Evolutionary conservation across 2,888 invertebrate species (phyloP).

Genomic region (Drosophila imparisetae): DNA sequence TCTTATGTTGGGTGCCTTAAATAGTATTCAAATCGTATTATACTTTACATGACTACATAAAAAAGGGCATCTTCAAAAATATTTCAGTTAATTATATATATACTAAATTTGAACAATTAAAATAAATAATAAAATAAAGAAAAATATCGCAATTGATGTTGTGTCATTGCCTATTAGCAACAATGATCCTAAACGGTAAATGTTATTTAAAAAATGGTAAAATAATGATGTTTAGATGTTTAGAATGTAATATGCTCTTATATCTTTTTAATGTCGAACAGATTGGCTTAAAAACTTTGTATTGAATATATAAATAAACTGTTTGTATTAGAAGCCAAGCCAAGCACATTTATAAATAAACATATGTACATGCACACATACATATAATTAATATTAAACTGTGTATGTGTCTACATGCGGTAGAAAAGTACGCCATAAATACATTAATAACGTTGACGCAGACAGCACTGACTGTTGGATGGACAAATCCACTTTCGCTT

Average conservation of each 20-base stretch:
- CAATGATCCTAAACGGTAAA: neutral
- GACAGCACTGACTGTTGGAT: slow-evolving; percentile 14
- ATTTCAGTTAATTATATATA: neutral
- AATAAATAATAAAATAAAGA: neutral
- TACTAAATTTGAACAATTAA: neutral
- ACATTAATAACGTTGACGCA: slow-evolving; percentile 67
- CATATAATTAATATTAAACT: neutral
- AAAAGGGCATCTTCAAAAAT: neutral
- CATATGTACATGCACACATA: neutral
- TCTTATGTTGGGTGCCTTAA: neutral
- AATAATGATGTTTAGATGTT: neutral
- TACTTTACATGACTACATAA: neutral
- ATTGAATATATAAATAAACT: slow-evolving; percentile 32
- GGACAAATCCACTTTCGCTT: slow-evolving; percentile 67
- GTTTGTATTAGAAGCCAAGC: slow-evolving; percentile 18
- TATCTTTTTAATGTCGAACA: neutral
- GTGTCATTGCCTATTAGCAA: neutral
- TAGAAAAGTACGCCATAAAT: slow-evolving; percentile 47
- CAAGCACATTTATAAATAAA: slow-evolving; percentile 10
- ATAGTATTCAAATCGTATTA: neutral
- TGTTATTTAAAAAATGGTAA: neutral
- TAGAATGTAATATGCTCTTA: neutral
- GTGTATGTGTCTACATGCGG: neutral
- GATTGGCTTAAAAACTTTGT: neutral
- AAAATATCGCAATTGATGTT: neutral